Conservation (phyloP, 2,888 invertebrate genomes). For the Erynnis tages region DNA sequence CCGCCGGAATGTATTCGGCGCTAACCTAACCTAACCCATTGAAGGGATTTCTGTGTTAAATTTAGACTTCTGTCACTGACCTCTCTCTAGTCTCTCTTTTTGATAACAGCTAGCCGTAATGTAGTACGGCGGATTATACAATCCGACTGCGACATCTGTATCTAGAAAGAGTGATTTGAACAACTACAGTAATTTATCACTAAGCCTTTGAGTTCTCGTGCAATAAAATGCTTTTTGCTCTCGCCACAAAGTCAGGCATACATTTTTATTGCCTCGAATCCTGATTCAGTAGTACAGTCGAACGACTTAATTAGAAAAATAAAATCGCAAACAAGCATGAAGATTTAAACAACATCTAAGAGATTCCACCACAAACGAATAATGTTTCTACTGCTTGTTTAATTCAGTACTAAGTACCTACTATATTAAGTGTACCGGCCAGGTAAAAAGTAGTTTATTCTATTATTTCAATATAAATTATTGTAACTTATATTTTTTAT, state of each 20-base stretch:
- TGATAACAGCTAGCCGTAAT: no score
- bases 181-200: constrained; percentile 16
- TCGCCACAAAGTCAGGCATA: background rate
- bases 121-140: no score
- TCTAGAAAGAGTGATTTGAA: constrained; percentile 13
- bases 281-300: background rate
- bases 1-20: no score
- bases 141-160: background rate
- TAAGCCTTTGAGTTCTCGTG: constrained; percentile 4
- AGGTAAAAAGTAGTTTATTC: background rate
- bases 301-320: constrained; percentile 23
- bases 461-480: no score
- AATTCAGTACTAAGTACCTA: constrained; percentile 5
- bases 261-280: constrained; percentile 9
- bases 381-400: constrained; percentile 5
- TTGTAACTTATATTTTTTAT: no score
- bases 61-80: no score
- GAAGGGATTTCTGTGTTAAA: no score
- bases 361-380: background rate
- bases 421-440: background rate
- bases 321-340: constrained; percentile 12
- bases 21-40: no score
- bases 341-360: constrained; percentile 15
- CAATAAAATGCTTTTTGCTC: constrained; percentile 22
- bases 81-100: no score